A percentile compares a stretch with the other conserved stretches of the same genome.
Conservation (phyloP, 2,888 invertebrate species). For the Acrocyrtus sp. region DNA sequence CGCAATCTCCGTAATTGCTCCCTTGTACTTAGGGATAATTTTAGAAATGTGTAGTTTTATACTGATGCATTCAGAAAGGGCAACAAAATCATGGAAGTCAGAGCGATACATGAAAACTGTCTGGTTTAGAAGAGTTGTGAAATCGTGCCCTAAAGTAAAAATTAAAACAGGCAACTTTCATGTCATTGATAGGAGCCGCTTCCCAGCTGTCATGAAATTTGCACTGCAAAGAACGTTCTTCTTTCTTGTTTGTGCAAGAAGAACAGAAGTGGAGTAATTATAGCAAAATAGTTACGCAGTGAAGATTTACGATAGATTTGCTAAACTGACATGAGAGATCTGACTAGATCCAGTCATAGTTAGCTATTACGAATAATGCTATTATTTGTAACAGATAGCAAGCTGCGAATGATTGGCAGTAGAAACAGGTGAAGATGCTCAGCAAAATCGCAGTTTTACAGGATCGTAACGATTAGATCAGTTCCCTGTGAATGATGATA, state of each 20-base stretch:
- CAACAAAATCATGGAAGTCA: background rate
- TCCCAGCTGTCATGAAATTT: background rate
- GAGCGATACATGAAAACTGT: background rate
- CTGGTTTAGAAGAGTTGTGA: background rate
- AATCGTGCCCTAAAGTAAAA: background rate
- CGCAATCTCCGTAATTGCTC: background rate
- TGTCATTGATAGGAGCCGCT: background rate
- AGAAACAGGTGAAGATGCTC: no score
- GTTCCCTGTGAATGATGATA: no score
- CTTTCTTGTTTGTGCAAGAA: constrained; percentile 8
- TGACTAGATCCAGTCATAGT: no score
- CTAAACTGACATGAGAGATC: no score
- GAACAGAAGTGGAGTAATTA: no score
- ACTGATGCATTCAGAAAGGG: background rate
- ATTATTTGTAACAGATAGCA: no score
- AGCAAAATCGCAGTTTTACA: no score
- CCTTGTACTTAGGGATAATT: background rate
- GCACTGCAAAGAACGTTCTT: constrained; percentile 15
- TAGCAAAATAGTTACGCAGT: no score
- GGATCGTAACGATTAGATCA: no score
- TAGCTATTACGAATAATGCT: no score
- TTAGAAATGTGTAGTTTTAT: constrained; percentile 14
- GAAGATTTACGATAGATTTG: no score
- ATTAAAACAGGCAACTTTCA: constrained; percentile 7
- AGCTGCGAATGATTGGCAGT: no score